These are phyloP conservation scores for Sminthurinus signatus DNA, from an alignment of 1,140 invertebrate species.

Conservation along the genomic window DNA sequence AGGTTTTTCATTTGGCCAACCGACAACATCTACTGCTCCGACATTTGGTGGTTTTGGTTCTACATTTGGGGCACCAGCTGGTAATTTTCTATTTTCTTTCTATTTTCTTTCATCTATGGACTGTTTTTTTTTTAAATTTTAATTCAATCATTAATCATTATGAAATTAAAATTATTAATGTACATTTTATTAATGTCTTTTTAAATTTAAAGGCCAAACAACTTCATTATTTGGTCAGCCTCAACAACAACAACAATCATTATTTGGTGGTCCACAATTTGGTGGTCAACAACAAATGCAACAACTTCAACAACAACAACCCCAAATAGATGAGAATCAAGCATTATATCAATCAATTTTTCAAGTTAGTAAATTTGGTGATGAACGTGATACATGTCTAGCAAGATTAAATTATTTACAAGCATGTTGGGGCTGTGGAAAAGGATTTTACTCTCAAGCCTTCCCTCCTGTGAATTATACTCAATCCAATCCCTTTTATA, in stretches of 20 bases:
- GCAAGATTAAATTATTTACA: conserved; percentile 91
- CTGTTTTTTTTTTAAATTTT: no score
- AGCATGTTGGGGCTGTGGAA: conserved; percentile 83
- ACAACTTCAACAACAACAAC: conserved; percentile 50
- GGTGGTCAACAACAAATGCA: conserved; percentile 12
- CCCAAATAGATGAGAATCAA: conserved; percentile 54
- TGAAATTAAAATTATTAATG: no score
- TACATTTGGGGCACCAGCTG: no score
- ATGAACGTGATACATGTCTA: conserved; percentile 83
- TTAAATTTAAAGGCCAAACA: no score
- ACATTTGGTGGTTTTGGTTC: neutral
- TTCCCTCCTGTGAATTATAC: conserved; percentile 70
- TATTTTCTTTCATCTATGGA: no score
- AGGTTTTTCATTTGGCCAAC: conserved; percentile 20
- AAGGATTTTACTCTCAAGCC: conserved; percentile 68
- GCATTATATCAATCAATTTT: conserved; percentile 70
- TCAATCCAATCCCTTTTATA: conserved; percentile 80
- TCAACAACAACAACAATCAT: conserved; percentile 33
- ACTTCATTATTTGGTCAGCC: conserved; percentile 15
- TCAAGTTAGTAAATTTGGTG: conserved; percentile 78
- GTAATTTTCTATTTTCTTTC: no score
- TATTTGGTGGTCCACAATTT: conserved; percentile 8
- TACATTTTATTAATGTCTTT: no score
- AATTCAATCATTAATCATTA: no score
- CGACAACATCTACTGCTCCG: neutral